Evolutionary conservation across 2,797 vertebrate species (phyloP), one percentile per base, ranked within the genome.

Genomic region (Iguana delicatissima): DNA sequence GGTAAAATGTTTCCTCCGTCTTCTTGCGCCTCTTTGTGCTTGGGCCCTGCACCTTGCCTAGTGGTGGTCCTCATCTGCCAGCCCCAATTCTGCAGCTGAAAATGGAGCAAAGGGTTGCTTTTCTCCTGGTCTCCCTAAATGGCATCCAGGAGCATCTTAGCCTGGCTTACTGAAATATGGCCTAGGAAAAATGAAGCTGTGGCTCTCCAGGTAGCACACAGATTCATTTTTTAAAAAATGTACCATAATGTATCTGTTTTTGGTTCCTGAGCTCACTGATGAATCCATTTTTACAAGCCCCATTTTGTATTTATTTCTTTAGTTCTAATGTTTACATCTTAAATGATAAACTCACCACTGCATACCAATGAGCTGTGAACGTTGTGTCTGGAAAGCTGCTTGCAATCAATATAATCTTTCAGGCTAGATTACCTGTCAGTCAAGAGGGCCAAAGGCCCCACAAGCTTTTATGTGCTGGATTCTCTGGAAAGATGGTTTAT

Each of bases 401-500:
- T 92, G 6, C 87, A 46, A 88, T 91, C 86, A 35, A 91, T 91
- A 91, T 89, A 13, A 59, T 93, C 29, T 57, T 87, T 93, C 89
- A 89, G 69, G 52, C 12, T 94, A 82, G 12, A 80, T 90, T 94
- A 87, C n/a, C 67, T 86, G 2, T 72, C 73, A 67, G 59, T 85
- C 80, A 94, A 84, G 77, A 52, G 94, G 72, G 38, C 87, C 79
- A 90, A 84, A 67, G 83, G 62, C 85, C 86, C 89, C 90, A 86
- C 55, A 16, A 84, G 88, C 89, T 91, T 87, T 14, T 35, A 92
- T 93, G 86, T 92, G n/a, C 80, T 86, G 22, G 88, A 85, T 87
- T 87, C 85, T 90, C 92, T 89, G 69, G 91, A 95, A 89, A 22
- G 3, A 82, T 92, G 76, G 87, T 74, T 24, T 91, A 77, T 92